Conservation (phyloP, 2,797 vertebrate species). For the Sparus aurata region DNA sequence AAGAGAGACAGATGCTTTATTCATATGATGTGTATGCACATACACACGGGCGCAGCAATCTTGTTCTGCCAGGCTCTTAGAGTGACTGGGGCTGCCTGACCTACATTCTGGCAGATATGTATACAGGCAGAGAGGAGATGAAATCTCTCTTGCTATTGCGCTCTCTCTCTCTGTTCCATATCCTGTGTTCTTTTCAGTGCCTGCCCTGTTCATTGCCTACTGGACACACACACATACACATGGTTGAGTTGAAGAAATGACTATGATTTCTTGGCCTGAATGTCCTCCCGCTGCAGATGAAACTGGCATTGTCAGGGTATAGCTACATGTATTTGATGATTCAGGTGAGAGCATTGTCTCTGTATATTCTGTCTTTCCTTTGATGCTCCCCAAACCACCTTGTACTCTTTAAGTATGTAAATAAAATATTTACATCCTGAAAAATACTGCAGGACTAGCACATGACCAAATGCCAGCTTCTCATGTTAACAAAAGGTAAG, state of each 20-base stretch:
- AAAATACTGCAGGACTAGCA: background rate
- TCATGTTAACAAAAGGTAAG: background rate
- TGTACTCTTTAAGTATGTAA: constrained; percentile 4
- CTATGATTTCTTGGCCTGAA: constrained; percentile 47
- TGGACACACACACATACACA: constrained; percentile 25
- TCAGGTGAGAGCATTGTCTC: constrained; percentile 3
- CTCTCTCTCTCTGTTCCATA: constrained; percentile 64
- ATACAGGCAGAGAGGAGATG: constrained; percentile 78
- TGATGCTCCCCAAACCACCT: constrained; percentile 14
- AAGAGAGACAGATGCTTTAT: constrained; percentile 71
- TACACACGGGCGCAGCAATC: constrained; percentile 41
- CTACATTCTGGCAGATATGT: constrained; percentile 83
- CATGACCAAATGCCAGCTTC: background rate
- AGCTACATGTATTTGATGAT: constrained; percentile 43
- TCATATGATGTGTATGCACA: constrained; percentile 61
- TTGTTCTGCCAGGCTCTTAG: constrained; percentile 70
- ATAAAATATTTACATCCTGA: constrained; percentile 31
- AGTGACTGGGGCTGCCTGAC: constrained; percentile 84
- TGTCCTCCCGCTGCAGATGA: constrained; percentile 46
- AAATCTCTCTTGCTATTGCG: constrained; percentile 66
- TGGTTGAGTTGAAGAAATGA: constrained; percentile 35
- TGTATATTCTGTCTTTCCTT: background rate
- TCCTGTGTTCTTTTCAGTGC: constrained; percentile 64
- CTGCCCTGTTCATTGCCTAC: constrained; percentile 45
- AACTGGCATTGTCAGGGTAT: constrained; percentile 29